Evolutionary conservation across 2,797 vertebrate genomes (phyloP), one percentile per base, ranked within the genome.

Genomic region (Xiphorhynchus erythropygius): DNA sequence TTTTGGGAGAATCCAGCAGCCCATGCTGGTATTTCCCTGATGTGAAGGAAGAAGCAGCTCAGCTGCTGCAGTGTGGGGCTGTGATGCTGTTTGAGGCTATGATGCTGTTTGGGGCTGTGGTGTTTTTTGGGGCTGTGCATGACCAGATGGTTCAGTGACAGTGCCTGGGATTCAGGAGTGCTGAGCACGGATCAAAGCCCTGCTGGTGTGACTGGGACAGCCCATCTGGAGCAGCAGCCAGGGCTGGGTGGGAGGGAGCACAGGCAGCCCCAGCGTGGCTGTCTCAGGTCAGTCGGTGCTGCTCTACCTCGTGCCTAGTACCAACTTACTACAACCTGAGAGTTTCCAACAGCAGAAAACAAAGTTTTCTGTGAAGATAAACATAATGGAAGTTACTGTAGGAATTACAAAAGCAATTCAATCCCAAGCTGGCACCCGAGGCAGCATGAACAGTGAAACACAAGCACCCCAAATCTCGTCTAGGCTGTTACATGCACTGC

Each of bases 401-500:
- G 25, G 12, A 90, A 50, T 62, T 79, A 50, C 39, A 73, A 75
- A 91, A 96, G 84, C 65, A 82, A 39, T 64, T 84, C 37, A 79
- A 24, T 90, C 87, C 74, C 80, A 92, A 83, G 93, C 15, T 82
- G 62, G 49, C 85, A 83, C 55, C 78, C 25, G 42, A 89, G 71
- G 60, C 50, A 92, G 56, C 55, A 62, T 41, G 52, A 94, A 80
- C 68, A 92, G 55, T 75, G 65, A 90, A 79, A 56, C 27, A 87
- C n/a, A 92, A 87, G 62, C 68, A 91, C 32, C n/a, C 41, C 35
- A 37, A 56, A 91, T 82, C 50, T 85, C 88, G 94, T 84, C 39
- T 21, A 85, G 79, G 74, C 71, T 86, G 33, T 62, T 64, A 37
- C 2, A 11, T 55, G 64, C 86, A 39, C 65, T 62, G 74, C 76